Evolutionary conservation across 2,888 invertebrate genomes (phyloP), one percentile per base, ranked within the genome.

Genomic region (Acleris literana): DNA sequence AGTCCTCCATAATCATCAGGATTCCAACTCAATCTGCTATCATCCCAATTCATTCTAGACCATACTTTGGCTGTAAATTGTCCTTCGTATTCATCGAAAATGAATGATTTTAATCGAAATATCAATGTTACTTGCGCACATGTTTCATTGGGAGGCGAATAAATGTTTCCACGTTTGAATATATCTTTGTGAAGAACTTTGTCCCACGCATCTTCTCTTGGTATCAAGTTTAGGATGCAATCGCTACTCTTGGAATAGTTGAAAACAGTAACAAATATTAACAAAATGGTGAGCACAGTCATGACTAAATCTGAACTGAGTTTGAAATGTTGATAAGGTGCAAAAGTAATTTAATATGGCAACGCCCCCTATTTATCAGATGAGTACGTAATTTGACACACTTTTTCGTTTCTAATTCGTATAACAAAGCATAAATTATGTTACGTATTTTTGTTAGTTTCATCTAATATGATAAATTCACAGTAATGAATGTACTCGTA

Each of bases 21-120:
- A 17, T 82, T 70, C 85, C 85, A 84, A 56, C 68, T 69, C 1
- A 83, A 65, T 16, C 81, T 73, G 0, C 71, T 57, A 20, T 84
- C 80, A 0, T n/a, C 58, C 81, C 82, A 84, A 0, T 25, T 43
- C 49, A 51, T 17, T 2, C 56, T 33, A 18, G 18, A 43, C 63
- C 56, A 63, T 11, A 56, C 17, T 25, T 63, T 63, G 7, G 56
- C 63, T 16, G 48, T 43, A 17, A 63, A 63, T 29, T n/a, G 48
- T 13, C 39, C 63, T 18, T 51, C 63, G 18, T 56, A 56, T 63
- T 63, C 63, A 6, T 63, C 56, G 1, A 63, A 25, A 51, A 25
- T 49, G 51, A 63, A 63, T 4, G 63, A 22, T 20, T 51, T 63
- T 16, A 63, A 17, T 25, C 29, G 25, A 51, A 39, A 56, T 49